These are phyloP conservation scores for Hydrochoerus hydrochaeris DNA, from an alignment of 2,113 vertebrate genomes.

Conservation along the genomic window DNA sequence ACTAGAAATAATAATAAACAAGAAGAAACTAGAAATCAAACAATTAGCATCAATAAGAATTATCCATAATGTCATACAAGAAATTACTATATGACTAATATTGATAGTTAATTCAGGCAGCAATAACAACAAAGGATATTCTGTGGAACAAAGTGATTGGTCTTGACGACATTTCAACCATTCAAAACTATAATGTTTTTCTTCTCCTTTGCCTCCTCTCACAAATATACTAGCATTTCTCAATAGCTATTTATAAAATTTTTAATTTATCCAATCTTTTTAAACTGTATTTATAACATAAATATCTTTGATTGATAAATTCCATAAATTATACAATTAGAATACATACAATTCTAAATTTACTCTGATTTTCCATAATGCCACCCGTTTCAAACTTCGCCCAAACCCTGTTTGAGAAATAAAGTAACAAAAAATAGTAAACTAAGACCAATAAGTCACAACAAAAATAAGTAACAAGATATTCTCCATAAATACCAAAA, in stretches of 20 bases:
- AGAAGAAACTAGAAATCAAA: neutral
- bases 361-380: neutral
- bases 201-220: neutral
- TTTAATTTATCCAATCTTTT: neutral
- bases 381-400: neutral
- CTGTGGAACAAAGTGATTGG: neutral
- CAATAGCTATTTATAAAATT: neutral
- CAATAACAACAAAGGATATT: neutral
- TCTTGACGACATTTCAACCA: neutral
- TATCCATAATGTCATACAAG: neutral
- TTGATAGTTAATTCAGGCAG: neutral
- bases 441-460: neutral
- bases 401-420: neutral
- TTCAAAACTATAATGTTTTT: neutral
- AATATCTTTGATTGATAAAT: neutral
- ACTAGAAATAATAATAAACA: neutral
- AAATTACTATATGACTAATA: neutral
- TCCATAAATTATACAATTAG: neutral
- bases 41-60: neutral
- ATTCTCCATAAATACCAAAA: neutral
- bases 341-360: neutral
- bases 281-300: neutral
- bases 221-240: neutral
- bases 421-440: conserved; percentile 3
- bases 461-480: neutral